Evolutionary conservation across 2,888 invertebrate genomes (phyloP), one percentile per base, ranked within the genome.

Genomic region (Acanthosoma haemorrhoidale): DNA sequence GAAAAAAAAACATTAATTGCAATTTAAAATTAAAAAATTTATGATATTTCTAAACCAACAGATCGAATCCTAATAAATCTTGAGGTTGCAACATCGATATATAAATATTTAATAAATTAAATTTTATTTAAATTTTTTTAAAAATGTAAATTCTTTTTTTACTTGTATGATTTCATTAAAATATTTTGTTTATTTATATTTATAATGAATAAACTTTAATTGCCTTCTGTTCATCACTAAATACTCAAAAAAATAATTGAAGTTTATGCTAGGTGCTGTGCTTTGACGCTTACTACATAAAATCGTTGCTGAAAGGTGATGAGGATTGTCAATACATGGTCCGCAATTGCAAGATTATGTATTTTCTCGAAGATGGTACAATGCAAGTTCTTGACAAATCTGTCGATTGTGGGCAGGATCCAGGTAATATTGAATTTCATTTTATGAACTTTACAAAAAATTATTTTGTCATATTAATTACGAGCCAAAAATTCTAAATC

Each of bases 321-420:
- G 81, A 83, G 1, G 86, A 87, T 2, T 84, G 88, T 32, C 88
- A 85, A 76, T 70, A 72, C 21, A 84, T 90, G 76, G 82, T 94
- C 69, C 86, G 94, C 21, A 86, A 88, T 76, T 92, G 94, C 3
- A 89, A 89, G 75, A 90, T 96, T 69, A 89, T 87, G 75, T 95
- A 91, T 78, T 95, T 88, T 77, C 83, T 96, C 51, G 95, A 96
- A 81, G 95, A 96, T 80, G 94, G 93, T 15, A 94, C 95, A 1
- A 88, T 96, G 75, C 92, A 94, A 82, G 89, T 96, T 3, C 80
- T 84, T 68, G 95, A 96, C 78, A 93, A 93, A 0, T 85, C 86
- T 77, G 85, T 89, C 8, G 95, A 95, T 78, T 92, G 93, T 76
- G 94, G 94, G 4, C 84, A 92, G 75, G 86, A 88, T 36, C 94